Evolutionary conservation across 2,113 vertebrate genomes (phyloP), one percentile per base, ranked within the genome.

Genomic region (Poeciliopsis turrubarensis): DNA sequence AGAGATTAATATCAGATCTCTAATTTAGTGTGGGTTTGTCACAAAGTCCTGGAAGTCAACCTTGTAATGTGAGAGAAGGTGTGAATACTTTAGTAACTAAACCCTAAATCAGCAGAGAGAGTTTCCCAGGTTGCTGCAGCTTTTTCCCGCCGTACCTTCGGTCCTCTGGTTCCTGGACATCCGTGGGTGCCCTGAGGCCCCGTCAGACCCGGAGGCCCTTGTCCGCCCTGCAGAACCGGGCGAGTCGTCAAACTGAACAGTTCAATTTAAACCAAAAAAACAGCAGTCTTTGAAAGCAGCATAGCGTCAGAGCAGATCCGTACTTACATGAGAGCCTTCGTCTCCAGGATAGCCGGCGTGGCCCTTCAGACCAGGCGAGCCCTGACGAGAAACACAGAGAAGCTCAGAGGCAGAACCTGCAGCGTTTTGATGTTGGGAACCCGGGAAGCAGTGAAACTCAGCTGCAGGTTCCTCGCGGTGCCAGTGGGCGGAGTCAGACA

Each of bases 281-380:
- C 14, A 12, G 34, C 39, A 41, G 39, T 41, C 17, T 19, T 47
- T 47, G 17, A 47, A 47, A 47, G 44, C 14, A 47, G 17, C 44
- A 47, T 17, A 19, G 17, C 5, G 5, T 47, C 15, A 19, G 44
- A 47, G 44, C 44, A 19, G 44, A 47, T 47, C 39, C 14, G 44
- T 19, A 93, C 96, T 94, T 92, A 96, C 95, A 60, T 29, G 39
- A 34, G 68, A 70, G 65, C 96, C 96, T 78, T 96, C 95, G 1
- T 96, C 94, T 77, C 95, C 96, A 62, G 92, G 92, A 84, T 94
- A 90, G 3, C 95, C 96, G 29, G 73, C 78, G 57, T 86, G 81
- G 39, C 96, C 96, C 9, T 19, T 81, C 41, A 15, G 34, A 71
- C 96, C 96, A 2, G 0, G 10, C 1, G 0, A 3, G 70, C 96